Evolutionary conservation across 2,888 invertebrate species (phyloP).

Genomic region (Ophion obscuratus): DNA sequence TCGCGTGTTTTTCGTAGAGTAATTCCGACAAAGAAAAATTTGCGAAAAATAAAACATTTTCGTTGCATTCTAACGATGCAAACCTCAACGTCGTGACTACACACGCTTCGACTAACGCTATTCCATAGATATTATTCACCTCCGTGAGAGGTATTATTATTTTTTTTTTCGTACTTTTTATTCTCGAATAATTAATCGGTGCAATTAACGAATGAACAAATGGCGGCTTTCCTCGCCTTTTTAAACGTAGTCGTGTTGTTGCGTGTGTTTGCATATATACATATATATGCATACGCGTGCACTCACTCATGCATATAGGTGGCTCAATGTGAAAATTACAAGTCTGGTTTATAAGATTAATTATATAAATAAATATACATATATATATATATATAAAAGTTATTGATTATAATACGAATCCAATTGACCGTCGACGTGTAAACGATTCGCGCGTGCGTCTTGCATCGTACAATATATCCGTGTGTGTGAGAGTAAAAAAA

Average conservation of each 20-base stretch:
- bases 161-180: neutral
- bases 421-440: conserved; percentile 68
- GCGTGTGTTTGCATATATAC: neutral
- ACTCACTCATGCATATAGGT: conserved; percentile 69
- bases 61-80: no score
- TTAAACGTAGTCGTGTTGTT: conserved; percentile 71
- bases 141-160: neutral
- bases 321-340: conserved; percentile 80
- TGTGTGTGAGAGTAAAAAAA: conserved; percentile 8
- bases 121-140: conserved; percentile 12
- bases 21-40: no score
- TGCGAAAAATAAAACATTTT: no score
- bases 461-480: conserved; percentile 45
- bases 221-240: conserved; percentile 72
- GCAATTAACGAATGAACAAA: conserved; percentile 55
- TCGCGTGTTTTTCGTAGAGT: no score
- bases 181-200: conserved; percentile 8
- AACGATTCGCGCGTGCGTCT: conserved; percentile 46
- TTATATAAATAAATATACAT: conserved; percentile 42
- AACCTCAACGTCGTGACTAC: neutral
- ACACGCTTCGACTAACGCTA: conserved; percentile 22
- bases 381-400: conserved; percentile 66
- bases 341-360: conserved; percentile 78
- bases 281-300: conserved; percentile 5
- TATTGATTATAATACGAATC: conserved; percentile 65